A percentile compares a stretch with the other conserved stretches of the same genome.
These are phyloP conservation scores for Vipera latastei DNA, from an alignment of 2,797 vertebrate genomes.

Conservation along the genomic window DNA sequence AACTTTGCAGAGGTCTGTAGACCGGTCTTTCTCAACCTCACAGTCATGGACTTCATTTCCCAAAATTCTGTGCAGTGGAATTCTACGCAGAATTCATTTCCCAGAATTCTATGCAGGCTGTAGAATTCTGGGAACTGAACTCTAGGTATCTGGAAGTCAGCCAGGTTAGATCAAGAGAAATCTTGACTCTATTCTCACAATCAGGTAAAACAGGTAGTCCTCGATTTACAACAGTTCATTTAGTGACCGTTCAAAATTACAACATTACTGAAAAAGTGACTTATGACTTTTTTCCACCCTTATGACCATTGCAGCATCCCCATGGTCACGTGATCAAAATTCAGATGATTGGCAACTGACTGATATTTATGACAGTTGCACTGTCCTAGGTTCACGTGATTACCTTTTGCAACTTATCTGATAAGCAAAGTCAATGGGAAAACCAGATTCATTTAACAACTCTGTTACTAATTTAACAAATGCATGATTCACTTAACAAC, in stretches of 20 bases:
- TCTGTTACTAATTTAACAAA: no score
- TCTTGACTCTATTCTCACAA: not conserved
- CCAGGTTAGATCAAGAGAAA: not conserved
- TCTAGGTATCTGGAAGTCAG: not conserved
- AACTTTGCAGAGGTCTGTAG: not conserved
- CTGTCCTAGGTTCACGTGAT: not conserved
- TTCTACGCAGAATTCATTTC: not conserved
- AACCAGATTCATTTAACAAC: not conserved
- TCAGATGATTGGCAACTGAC: not conserved
- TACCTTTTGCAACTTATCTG: not conserved
- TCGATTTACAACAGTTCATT: not conserved
- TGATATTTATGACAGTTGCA: not conserved
- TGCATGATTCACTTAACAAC: not conserved
- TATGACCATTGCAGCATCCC: not conserved
- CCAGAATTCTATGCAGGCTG: not conserved
- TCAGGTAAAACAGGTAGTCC: not conserved
- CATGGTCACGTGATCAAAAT: not conserved
- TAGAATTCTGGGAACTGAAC: not conserved
- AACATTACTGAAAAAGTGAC: not conserved
- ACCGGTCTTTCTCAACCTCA: not conserved
- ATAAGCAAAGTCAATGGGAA: not conserved
- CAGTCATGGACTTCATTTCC: not conserved
- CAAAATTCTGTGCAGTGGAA: not conserved
- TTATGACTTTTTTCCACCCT: not conserved
- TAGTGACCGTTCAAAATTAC: not conserved